phyloP scores from a whole-genome alignment of 2,797 vertebrate species.

The Carduelis carduelis region DNA sequence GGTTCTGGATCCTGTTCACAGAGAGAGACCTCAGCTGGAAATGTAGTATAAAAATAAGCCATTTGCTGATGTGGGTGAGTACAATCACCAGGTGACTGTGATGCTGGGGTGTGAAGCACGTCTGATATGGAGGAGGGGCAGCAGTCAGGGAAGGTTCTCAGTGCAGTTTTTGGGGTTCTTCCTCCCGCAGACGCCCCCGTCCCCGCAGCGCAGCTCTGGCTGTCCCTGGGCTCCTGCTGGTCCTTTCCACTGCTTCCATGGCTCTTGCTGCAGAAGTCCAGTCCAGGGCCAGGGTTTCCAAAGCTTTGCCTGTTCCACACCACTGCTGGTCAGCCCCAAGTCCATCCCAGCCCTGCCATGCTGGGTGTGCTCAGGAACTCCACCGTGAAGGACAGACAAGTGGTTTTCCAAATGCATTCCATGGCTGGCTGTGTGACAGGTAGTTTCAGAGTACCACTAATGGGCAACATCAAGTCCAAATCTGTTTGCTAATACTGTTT shows the following conservation, averaged over 20 bases:
- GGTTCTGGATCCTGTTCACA: slow-evolving; percentile 43
- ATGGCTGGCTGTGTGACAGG: slow-evolving; percentile 54
- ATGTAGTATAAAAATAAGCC: slow-evolving; percentile 80
- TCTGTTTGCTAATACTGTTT: slow-evolving; percentile 70
- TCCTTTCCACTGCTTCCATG: neutral
- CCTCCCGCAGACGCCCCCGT: neutral
- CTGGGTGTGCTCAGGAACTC: neutral
- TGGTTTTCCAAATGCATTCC: neutral
- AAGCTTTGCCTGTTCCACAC: neutral
- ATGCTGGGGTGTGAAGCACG: neutral
- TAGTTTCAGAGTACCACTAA: slow-evolving; percentile 62
- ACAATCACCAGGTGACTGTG: slow-evolving; percentile 9
- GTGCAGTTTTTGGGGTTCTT: neutral
- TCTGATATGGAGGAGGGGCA: neutral
- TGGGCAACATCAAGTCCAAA: slow-evolving; percentile 44
- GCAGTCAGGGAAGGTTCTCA: slow-evolving; percentile 16
- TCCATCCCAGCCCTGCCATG: neutral
- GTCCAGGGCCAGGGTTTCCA: neutral
- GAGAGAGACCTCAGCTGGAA: slow-evolving; percentile 46
- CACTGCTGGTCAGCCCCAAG: neutral
- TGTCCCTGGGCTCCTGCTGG: neutral
- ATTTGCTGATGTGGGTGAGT: slow-evolving; percentile 52
- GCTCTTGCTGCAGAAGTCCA: slow-evolving; percentile 11
- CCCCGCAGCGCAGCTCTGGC: neutral
- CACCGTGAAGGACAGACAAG: neutral